Evolutionary conservation across 2,888 invertebrate genomes (phyloP).

Genomic region (Gymnoscelis rufifasciata): DNA sequence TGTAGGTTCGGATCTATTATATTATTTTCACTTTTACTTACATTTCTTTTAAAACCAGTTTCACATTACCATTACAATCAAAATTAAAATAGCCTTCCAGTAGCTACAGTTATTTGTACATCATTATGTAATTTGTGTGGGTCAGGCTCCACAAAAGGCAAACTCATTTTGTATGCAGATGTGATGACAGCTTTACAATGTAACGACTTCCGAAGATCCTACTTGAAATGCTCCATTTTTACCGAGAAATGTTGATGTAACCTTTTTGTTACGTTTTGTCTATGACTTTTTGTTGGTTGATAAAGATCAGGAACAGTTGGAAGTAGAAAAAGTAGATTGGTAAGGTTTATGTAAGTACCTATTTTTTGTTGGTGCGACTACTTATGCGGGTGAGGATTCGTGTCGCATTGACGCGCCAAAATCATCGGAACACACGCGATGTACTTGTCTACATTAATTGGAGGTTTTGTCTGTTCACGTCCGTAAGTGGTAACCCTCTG

Average conservation of each 20-base stretch:
- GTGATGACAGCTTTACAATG: conserved; percentile 41
- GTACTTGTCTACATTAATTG: too few species aligned
- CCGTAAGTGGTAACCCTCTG: too few species aligned
- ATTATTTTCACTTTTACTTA: too few species aligned
- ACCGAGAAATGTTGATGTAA: conserved; percentile 9
- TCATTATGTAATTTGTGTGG: not conserved
- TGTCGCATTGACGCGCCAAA: too few species aligned
- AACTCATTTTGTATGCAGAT: conserved; percentile 46
- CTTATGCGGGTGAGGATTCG: too few species aligned
- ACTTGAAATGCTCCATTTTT: conserved; percentile 25
- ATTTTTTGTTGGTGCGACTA: too few species aligned
- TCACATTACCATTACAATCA: too few species aligned
- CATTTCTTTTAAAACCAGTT: not conserved
- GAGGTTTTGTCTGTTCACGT: too few species aligned
- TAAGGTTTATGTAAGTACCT: too few species aligned
- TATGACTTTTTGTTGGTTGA: conserved; percentile 11
- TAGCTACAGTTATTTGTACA: not conserved
- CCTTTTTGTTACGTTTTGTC: conserved; percentile 11
- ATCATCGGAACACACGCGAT: too few species aligned
- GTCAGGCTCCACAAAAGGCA: not conserved
- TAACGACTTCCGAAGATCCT: conserved; percentile 29
- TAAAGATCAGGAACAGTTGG: not conserved
- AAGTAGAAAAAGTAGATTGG: not conserved
- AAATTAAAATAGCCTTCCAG: not conserved
- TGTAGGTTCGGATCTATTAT: too few species aligned